phyloP scores from a whole-genome alignment of 64 coral and sea anemone genomes.

The Montipora sp. region DNA sequence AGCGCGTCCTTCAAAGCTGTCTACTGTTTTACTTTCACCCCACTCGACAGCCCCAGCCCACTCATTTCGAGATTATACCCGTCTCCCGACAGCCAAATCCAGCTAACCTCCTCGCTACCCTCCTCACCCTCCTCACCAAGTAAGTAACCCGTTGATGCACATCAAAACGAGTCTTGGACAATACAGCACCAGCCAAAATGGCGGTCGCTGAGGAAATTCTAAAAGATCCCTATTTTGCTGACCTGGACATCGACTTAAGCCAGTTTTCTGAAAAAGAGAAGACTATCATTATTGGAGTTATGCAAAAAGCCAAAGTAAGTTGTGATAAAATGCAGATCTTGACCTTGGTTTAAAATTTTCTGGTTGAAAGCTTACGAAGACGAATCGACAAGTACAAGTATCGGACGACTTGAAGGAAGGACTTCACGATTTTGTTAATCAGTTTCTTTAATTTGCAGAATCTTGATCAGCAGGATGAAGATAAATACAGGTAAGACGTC shows the following conservation, averaged over 20 bases:
- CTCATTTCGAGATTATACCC: too few species aligned
- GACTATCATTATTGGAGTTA: slow-evolving; percentile 78
- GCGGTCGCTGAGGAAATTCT: slow-evolving; percentile 51
- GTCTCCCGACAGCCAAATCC: too few species aligned
- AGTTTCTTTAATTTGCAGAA: slow-evolving; percentile 14
- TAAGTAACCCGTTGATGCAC: not conserved
- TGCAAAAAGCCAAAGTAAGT: slow-evolving; percentile 91
- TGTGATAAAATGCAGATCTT: slow-evolving; percentile 11
- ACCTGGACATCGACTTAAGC: slow-evolving; percentile 80
- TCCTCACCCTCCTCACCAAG: not conserved
- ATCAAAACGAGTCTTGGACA: slow-evolving; percentile 4
- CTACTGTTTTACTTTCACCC: too few species aligned
- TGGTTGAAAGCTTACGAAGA: not conserved
- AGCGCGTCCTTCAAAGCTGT: too few species aligned
- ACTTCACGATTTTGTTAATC: not conserved
- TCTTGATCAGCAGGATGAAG: slow-evolving; percentile 64
- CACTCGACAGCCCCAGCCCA: too few species aligned
- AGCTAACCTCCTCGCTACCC: not conserved
- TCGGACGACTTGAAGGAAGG: too few species aligned
- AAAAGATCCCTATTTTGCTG: slow-evolving; percentile 45
- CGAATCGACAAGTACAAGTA: too few species aligned
- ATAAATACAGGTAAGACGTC: slow-evolving; percentile 57
- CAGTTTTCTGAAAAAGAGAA: slow-evolving; percentile 93
- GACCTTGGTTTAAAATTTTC: not conserved
- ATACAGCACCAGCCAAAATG: slow-evolving; percentile 56